phyloP scores from a whole-genome alignment of 2,797 vertebrate genomes.

The Ambastaia sidthimunki region DNA sequence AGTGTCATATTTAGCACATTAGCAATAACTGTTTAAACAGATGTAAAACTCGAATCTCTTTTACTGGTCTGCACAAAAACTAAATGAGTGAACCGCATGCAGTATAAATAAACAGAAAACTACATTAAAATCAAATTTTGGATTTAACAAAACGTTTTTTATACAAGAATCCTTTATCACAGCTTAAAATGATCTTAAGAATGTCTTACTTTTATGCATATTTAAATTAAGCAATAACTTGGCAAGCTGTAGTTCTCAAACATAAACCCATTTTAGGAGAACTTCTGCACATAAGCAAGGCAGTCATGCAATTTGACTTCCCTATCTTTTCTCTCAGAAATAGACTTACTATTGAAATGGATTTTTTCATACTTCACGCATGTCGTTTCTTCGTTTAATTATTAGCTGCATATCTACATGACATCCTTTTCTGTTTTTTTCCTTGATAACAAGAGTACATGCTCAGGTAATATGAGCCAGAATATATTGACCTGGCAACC shows the following conservation, averaged over 20 bases:
- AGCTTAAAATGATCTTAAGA: neutral
- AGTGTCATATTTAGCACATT: neutral
- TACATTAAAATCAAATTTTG: neutral
- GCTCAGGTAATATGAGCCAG: constrained; percentile 13
- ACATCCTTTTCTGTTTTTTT: constrained; percentile 8
- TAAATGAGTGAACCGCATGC: neutral
- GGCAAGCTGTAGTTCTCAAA: neutral
- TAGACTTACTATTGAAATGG: neutral
- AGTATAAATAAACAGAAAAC: neutral
- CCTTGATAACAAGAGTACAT: neutral
- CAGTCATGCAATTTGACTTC: neutral
- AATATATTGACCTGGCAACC: constrained; percentile 16
- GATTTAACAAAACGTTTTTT: neutral
- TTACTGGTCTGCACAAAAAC: neutral
- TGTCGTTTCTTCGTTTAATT: neutral
- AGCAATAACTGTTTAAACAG: neutral
- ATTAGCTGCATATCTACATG: neutral
- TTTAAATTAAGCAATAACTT: neutral
- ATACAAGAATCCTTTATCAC: neutral
- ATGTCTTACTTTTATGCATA: neutral
- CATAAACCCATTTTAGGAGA: neutral
- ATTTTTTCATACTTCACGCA: neutral
- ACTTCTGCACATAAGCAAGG: neutral
- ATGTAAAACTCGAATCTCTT: neutral
- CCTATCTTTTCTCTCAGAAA: neutral